Evolutionary conservation across 1,140 invertebrate species (phyloP).

Genomic region (Colletes latitarsis): DNA sequence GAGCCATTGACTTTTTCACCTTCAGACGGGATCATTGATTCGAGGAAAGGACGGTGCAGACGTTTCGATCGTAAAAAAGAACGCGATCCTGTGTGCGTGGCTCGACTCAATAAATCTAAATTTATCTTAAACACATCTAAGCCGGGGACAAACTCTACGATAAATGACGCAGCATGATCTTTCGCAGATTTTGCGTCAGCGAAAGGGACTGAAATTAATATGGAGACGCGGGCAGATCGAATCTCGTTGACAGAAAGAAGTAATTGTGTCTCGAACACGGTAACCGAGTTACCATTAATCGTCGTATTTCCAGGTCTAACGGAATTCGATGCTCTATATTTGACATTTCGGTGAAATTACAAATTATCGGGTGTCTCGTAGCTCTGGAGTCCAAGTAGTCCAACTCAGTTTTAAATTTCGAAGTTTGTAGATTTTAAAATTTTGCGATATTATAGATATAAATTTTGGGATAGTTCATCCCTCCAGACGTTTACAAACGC

Average conservation of each 20-base stretch:
- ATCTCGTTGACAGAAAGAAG: not conserved
- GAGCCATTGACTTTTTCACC: constrained; percentile 66
- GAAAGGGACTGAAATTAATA: not conserved
- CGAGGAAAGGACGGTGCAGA: constrained; percentile 48
- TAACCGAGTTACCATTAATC: not conserved
- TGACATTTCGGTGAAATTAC: too few species aligned
- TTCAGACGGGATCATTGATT: constrained; percentile 66
- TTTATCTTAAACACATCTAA: constrained; percentile 33
- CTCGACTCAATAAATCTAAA: constrained; percentile 23
- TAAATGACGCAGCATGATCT: not conserved
- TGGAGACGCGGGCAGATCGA: not conserved
- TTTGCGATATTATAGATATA: too few species aligned
- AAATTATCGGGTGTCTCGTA: too few species aligned
- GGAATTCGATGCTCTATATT: not conserved
- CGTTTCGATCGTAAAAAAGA: constrained; percentile 19
- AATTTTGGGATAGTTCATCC: too few species aligned
- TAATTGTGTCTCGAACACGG: not conserved
- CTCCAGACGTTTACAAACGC: too few species aligned
- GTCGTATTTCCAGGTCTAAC: not conserved
- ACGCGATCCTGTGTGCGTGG: not conserved
- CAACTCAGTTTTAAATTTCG: too few species aligned
- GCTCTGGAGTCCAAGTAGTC: too few species aligned
- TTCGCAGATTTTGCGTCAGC: not conserved
- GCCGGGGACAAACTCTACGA: not conserved
- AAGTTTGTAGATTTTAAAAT: too few species aligned